Base-by-base conservation (phyloP, 1,140 invertebrate genomes). In the Cepaea nemoralis region DNA sequence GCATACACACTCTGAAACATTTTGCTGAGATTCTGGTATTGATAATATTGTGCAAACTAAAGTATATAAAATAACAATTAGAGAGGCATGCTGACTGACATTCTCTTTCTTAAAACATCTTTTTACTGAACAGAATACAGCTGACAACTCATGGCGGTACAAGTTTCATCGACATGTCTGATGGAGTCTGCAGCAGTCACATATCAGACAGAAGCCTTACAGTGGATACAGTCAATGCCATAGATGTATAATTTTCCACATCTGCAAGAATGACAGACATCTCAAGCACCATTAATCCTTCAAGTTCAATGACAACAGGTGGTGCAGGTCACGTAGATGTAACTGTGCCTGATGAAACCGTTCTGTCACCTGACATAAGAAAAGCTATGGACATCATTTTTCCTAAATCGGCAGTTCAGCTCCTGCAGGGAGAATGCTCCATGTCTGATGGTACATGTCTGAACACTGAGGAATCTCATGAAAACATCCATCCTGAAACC, bases 341-440 rank as follows among this genome's bases (percentile, higher is more conserved):
- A 1, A 19, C 77, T 33, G 77, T 69, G 31, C 39, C 40, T 67
- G 39, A 63, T 1, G 77, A 78, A 24, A 19, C 40, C 27, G 39
- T 37, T 31, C 33, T 78, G 22, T 78, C 77, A 6, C 77, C 77
- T 5, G 42, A n/a, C 0, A 40, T 78, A 14, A 78, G 59, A 40
- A 66, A 78, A 69, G 77, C 59, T 35, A 78, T 78, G 77, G 77
- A 78, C 22, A 8, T 19, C 42, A 67, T 69, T 33, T 42, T 69
- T 24, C 77, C 77, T 24, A 45, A 50, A 24, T 75, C 73, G 24
- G 50, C 55, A 14, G 33, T 55, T 63, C 48, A 66, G 27, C 55
- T 63, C 33, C 31, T 63, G 6, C 55, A 63, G 16, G 22, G 50
- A 19, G 48, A 27, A 27, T 35, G 24, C 31, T 39, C 75, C 22